phyloP scores from a whole-genome alignment of 53 echinoderm and acorn worm genomes.

The Echinometra lucunter region DNA sequence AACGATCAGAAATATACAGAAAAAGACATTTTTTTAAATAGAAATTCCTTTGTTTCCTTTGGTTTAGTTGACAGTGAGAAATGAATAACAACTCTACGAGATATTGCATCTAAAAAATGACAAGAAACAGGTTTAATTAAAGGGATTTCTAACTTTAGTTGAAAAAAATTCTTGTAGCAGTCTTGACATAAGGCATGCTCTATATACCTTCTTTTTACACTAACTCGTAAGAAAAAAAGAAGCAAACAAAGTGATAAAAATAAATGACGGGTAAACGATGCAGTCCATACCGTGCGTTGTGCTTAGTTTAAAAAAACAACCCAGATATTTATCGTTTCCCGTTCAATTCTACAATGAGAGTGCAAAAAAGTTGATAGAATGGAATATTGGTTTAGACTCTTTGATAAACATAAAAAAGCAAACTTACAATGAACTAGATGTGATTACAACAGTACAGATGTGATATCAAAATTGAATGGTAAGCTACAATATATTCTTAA shows the following conservation, averaged over 20 bases:
- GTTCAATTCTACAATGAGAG: too few relatives aligned
- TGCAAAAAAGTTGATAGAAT: neutral
- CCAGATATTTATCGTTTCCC: neutral
- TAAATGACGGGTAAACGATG: neutral
- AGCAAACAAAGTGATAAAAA: neutral
- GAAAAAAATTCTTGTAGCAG: neutral
- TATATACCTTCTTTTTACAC: neutral
- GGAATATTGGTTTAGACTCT: neutral
- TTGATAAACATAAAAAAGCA: neutral
- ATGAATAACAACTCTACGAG: neutral
- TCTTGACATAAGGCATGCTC: neutral
- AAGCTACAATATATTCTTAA: neutral
- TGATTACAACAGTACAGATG: neutral
- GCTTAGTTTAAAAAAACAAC: neutral
- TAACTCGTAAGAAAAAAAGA: neutral
- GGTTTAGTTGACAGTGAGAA: neutral
- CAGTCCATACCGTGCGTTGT: neutral
- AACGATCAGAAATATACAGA: conserved; percentile 41
- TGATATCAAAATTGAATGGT: neutral
- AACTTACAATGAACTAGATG: neutral
- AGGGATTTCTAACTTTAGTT: neutral
- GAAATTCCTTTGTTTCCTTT: conserved; percentile 20
- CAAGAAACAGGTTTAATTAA: neutral
- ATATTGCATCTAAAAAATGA: neutral
- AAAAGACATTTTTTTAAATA: neutral